Evolutionary conservation across 2,797 vertebrate genomes (phyloP).

Genomic region (Sebastes wilsoni): DNA sequence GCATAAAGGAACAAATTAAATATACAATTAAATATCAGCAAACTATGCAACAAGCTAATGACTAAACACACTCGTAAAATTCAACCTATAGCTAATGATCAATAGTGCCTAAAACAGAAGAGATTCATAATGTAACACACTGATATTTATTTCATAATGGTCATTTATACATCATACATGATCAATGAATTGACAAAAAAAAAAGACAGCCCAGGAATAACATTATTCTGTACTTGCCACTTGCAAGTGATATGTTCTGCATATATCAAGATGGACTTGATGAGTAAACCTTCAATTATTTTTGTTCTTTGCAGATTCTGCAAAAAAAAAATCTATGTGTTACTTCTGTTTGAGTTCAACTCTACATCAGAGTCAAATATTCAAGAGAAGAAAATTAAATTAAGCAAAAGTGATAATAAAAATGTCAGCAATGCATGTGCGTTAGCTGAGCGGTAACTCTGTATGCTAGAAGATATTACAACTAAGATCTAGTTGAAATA

Average conservation of each 20-base stretch:
- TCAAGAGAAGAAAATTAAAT: neutral
- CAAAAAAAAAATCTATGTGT: neutral
- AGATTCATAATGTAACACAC: neutral
- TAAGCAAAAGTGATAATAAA: neutral
- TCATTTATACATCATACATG: conserved; percentile 26
- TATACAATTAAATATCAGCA: neutral
- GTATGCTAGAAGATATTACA: neutral
- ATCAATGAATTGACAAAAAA: conserved; percentile 22
- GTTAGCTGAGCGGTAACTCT: neutral
- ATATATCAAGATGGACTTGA: neutral
- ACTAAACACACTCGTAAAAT: neutral
- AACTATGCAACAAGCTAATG: no score
- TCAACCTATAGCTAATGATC: neutral
- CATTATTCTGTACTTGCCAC: neutral
- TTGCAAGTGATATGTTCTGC: conserved; percentile 26
- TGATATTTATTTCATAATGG: conserved; percentile 36
- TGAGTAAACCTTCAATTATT: conserved; percentile 7
- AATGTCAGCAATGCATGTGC: neutral
- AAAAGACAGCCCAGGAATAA: conserved; percentile 24
- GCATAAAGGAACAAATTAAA: neutral
- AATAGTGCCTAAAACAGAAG: neutral
- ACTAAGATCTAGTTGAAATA: conserved; percentile 21
- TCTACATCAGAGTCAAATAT: neutral
- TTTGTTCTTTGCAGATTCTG: conserved; percentile 12
- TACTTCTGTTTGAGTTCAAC: neutral